Percentiles rank a stretch among this genome's conserved stretches.
phyloP scores from a whole-genome alignment of 2,797 vertebrate genomes.

The Squalus acanthias region DNA sequence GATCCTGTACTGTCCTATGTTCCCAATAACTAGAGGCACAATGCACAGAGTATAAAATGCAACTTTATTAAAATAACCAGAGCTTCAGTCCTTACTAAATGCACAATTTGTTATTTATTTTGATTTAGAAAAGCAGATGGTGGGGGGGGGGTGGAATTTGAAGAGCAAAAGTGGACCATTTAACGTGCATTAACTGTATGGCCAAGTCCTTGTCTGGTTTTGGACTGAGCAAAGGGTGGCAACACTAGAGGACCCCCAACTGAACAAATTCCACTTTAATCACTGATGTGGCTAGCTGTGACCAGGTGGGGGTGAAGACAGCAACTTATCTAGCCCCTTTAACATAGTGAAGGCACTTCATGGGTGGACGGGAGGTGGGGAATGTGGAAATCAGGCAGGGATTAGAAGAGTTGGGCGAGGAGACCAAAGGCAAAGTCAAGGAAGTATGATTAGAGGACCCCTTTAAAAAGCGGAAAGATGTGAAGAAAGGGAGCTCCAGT shows the following conservation, averaged over 20 bases:
- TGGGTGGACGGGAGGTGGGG: neutral
- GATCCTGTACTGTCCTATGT: neutral
- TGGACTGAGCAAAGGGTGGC: neutral
- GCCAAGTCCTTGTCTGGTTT: neutral
- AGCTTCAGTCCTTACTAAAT: neutral
- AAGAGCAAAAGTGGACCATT: neutral
- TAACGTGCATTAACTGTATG: neutral
- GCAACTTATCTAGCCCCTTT: neutral
- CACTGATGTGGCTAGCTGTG: neutral
- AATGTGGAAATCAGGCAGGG: neutral
- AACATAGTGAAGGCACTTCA: neutral
- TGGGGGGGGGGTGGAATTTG: neutral
- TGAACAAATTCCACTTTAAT: neutral
- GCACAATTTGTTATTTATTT: neutral
- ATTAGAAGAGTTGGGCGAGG: neutral
- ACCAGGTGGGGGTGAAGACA: neutral
- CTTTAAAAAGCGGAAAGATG: neutral
- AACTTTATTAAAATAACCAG: neutral
- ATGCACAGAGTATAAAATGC: conserved; percentile 1
- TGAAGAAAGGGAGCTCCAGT: neutral
- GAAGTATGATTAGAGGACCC: neutral
- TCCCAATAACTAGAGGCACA: neutral
- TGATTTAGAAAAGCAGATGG: neutral
- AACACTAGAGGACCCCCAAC: neutral
- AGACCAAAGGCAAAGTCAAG: neutral